phyloP scores from a whole-genome alignment of 2,113 vertebrate genomes.

The Crotalus tigris region DNA sequence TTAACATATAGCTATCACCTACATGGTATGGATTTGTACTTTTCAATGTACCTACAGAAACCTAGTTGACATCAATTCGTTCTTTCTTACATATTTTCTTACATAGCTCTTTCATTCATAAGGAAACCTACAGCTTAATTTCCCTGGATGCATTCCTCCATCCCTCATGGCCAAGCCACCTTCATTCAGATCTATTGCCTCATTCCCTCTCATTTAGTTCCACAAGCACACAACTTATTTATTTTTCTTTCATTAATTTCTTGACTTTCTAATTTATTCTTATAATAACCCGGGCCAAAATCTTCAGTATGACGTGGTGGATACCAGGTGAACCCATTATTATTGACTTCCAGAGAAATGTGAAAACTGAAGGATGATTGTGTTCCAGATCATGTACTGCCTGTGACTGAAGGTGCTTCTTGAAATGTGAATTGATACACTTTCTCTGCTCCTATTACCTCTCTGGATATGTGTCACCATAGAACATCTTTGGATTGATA shows the following conservation, averaged over 20 bases:
- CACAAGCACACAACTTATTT: not conserved
- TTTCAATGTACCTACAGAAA: not conserved
- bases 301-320: not conserved
- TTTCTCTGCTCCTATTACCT: not conserved
- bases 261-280: not conserved
- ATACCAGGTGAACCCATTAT: not conserved
- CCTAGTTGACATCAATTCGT: not conserved
- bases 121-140: not conserved
- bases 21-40: not conserved
- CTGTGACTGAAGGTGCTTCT: not conserved
- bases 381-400: not conserved
- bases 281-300: not conserved
- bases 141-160: not conserved
- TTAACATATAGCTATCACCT: not conserved
- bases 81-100: not conserved
- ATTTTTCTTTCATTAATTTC: not conserved
- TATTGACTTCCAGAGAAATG: not conserved
- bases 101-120: not conserved
- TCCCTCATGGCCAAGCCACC: not conserved
- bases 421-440: not conserved
- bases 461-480: not conserved
- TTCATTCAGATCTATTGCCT: not conserved
- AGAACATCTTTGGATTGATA: not conserved
- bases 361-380: not conserved
- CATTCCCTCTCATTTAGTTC: not conserved